Conservation (phyloP, 35 echinoderm and acorn worm species). For the Apostichopus californicus region DNA sequence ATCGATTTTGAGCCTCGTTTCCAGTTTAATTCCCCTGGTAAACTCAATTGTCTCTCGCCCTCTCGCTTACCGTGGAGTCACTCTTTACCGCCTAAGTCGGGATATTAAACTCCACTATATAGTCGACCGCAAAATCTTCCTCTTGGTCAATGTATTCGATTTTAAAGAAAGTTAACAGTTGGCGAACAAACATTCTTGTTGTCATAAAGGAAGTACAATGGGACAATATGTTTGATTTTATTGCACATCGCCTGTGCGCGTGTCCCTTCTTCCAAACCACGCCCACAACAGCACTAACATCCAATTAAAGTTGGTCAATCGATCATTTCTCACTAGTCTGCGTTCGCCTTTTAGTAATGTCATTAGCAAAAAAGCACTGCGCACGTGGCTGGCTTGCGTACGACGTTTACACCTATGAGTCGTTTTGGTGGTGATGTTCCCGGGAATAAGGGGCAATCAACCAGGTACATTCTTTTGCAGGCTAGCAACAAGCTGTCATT, state of each 20-base stretch:
- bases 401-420: slow-evolving; percentile 4
- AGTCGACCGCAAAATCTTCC: background rate
- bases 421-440: slow-evolving; percentile 14
- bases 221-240: slow-evolving; percentile 43
- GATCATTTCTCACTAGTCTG: slow-evolving; percentile 21
- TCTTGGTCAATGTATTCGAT: slow-evolving; percentile 44
- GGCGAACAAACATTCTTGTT: slow-evolving; percentile 49
- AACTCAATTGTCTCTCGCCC: slow-evolving; percentile 39
- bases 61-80: slow-evolving; percentile 28
- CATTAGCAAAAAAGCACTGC: slow-evolving; percentile 43
- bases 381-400: slow-evolving; percentile 40
- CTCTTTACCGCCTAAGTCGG: background rate
- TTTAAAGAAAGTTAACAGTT: slow-evolving; percentile 53
- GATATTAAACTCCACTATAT: slow-evolving; percentile 45
- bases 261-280: slow-evolving; percentile 20
- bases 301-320: slow-evolving; percentile 32
- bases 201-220: slow-evolving; percentile 40
- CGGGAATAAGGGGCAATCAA: background rate
- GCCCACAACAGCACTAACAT: slow-evolving; percentile 33
- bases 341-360: slow-evolving; percentile 47
- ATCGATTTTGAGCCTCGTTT: slow-evolving; percentile 37
- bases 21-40: slow-evolving; percentile 28
- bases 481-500: slow-evolving; percentile 51
- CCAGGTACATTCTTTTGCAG: slow-evolving; percentile 30
- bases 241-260: slow-evolving; percentile 29